Conservation (phyloP, 2,113 vertebrate genomes). For the Lontra canadensis region DNA sequence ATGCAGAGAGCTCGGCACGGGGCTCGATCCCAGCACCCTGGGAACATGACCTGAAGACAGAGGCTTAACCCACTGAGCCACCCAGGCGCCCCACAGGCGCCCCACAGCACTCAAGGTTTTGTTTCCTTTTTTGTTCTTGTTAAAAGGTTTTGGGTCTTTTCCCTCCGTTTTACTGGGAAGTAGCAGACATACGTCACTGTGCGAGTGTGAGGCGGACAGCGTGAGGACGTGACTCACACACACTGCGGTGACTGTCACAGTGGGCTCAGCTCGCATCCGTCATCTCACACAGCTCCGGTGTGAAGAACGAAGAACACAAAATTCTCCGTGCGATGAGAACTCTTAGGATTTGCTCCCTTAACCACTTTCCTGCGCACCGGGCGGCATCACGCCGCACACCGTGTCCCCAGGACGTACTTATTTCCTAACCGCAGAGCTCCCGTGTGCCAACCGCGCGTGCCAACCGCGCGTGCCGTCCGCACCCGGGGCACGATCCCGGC, state of each 20-base stretch:
- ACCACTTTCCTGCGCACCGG: background rate
- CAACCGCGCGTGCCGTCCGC: background rate
- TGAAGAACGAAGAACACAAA: background rate
- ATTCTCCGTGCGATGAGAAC: background rate
- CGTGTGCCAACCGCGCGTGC: background rate
- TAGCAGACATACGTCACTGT: background rate
- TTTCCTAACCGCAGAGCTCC: background rate
- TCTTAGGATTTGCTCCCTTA: background rate
- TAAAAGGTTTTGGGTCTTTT: background rate
- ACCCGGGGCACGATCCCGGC: background rate
- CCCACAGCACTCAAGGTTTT: background rate
- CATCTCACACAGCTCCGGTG: background rate
- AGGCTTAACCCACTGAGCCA: too few species aligned
- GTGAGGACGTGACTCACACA: background rate
- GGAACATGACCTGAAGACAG: too few species aligned
- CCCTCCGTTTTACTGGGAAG: background rate
- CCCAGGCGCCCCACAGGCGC: too few species aligned
- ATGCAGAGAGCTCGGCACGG: rapidly evolving
- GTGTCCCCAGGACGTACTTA: background rate
- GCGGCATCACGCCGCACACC: background rate
- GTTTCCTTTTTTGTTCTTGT: background rate
- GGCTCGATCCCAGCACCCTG: too few species aligned
- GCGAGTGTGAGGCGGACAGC: background rate
- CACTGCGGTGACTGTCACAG: too few species aligned
- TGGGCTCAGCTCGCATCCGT: background rate